Base-by-base conservation (phyloP, 1,140 invertebrate genomes). In the Nixonia krombeini region DNA sequence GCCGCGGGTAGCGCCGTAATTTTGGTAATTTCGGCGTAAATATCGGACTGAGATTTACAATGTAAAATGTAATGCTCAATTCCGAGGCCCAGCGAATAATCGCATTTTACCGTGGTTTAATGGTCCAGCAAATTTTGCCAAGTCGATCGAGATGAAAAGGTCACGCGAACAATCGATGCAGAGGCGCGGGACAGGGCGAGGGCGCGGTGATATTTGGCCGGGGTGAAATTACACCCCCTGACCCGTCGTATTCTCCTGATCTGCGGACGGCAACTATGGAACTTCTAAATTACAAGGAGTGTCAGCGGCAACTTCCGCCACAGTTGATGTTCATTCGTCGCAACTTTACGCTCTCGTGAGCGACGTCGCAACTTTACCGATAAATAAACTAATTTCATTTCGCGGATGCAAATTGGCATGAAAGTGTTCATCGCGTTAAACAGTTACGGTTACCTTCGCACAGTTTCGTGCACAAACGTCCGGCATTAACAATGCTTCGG, bases 281-380 rank as follows among this genome's bases (percentile, higher is more conserved):
- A 69, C 58, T 69, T 69, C 65, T 53, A 58, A 58, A 58, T 69
- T 63, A 58, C 65, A 58, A 53, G 58, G 58, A 69, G 53, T 63
- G 65, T 68, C 65, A 68, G 65, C 57, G 62, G 52, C 58, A 69
- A 69, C 58, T 69, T 69, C 45, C 29, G 51, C n/a, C n/a, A 49
- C 57, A 50, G 38, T 53, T n/a, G n/a, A n/a, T 68, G 65, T 58
- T 52, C 51, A 68, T 58, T 68, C 56, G 57, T 56, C 56, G 57
- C 57, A 53, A 53, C 45, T 62, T 49, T 40, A 45, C 56, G 57
- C 46, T 58, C 44, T 25, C 62, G 46, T 57, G 21, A 35, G 50
- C 31, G 45, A 26, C 38, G 51, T 40, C 59, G 42, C 57, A 59
- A 56, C 56, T 67, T 55, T 21, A 26, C 46, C 50, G 40, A 59